phyloP scores from a whole-genome alignment of 2,888 invertebrate species.

The Helleia helle region DNA sequence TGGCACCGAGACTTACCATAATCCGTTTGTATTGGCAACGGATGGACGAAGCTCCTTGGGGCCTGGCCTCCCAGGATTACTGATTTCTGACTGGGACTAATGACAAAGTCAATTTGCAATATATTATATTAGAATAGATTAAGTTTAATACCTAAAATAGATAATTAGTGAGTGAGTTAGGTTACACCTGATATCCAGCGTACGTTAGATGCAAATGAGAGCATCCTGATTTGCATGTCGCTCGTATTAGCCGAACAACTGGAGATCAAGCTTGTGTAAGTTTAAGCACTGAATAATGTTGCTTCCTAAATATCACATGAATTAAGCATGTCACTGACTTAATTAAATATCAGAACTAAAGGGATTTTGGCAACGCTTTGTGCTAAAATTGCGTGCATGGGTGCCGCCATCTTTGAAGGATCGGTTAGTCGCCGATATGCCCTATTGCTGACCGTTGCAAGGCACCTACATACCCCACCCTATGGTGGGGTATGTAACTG shows the following conservation, averaged over 20 bases:
- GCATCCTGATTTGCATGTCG: conserved; percentile 24
- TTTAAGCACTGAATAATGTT: conserved; percentile 1
- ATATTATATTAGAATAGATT: background rate
- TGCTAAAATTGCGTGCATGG: too few species aligned
- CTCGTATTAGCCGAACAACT: conserved; percentile 18
- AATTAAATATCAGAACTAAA: background rate
- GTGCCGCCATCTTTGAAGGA: too few species aligned
- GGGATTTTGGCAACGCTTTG: too few species aligned
- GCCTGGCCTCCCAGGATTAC: too few species aligned
- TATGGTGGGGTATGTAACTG: too few species aligned
- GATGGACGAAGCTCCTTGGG: too few species aligned
- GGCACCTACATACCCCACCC: too few species aligned
- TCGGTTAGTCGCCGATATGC: too few species aligned
- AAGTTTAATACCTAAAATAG: background rate
- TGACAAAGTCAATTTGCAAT: background rate
- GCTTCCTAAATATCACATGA: background rate
- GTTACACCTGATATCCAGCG: background rate
- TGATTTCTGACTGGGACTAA: too few species aligned
- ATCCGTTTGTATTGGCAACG: too few species aligned
- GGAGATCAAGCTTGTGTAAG: conserved; percentile 3
- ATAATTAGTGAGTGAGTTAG: background rate
- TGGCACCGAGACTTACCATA: too few species aligned
- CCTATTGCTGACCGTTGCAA: too few species aligned
- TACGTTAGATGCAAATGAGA: conserved; percentile 20
- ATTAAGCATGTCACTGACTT: background rate